Base-by-base conservation (phyloP, 1,140 invertebrate species). In the Zaprionus nigranus region DNA sequence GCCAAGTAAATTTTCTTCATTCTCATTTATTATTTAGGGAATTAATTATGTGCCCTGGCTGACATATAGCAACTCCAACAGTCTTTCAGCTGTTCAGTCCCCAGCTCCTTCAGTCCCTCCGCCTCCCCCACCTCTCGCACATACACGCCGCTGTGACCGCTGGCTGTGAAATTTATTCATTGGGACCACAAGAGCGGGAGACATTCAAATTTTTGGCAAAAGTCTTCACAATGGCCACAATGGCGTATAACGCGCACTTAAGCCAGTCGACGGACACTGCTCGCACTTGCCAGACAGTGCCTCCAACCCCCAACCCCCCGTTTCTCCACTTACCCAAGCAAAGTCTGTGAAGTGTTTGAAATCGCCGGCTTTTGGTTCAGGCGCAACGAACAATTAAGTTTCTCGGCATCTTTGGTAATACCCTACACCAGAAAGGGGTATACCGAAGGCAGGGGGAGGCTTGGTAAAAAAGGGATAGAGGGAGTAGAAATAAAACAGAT, bases 141-240 rank as follows among this genome's bases (percentile, higher is more conserved):
- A 30, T 28, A 28, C 51, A 46, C 38, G 9, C 38, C 24, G n/a
- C 7, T 51, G 22, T 38, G 36, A 49, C 49, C 53, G 38, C 38
- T 56, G 62, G 59, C 76, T 82, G 54, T 68, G 63, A 84, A 84
- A 84, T 84, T 78, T 85, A 84, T 84, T 85, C 82, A 81, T 84
- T 84, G 75, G 65, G 2, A 78, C 62, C 62, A 51, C 67, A 58
- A 62, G 51, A 46, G 53, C 64, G 64, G 60, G 34, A 66, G 51
- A 68, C 51, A 68, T 75, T 69, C 53, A 69, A 70, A 68, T 59
- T 43, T 71, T 68, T 26, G 36, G 3, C 51, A 34, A 51, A 63
- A 63, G 20, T 40, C 54, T 40, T 67, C 36, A 28, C 63, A 73
- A 51, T 67, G 56, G 54, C 63, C 43, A 63, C 70, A 63, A 70